Conservation (phyloP, 1,140 invertebrate genomes). For the Atta texana region DNA sequence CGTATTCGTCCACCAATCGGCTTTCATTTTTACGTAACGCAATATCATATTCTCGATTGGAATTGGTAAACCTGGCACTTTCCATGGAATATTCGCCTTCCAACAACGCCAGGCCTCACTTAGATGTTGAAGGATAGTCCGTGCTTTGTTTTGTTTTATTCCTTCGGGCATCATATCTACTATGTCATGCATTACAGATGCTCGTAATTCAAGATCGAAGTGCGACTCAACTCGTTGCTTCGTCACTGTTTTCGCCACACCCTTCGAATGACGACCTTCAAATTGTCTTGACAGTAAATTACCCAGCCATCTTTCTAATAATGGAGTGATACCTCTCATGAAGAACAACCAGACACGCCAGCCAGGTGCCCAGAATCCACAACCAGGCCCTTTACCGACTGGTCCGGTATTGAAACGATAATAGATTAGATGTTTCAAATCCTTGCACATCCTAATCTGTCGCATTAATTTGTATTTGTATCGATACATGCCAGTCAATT, state of each 20-base stretch:
- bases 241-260: constrained; percentile 99
- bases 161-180: constrained; percentile 99
- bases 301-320: constrained; percentile 99
- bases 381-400: constrained; percentile 99
- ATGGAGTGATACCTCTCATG: constrained; percentile 99
- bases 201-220: constrained; percentile 99
- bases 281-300: constrained; percentile 99
- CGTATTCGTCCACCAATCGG: constrained; percentile 99
- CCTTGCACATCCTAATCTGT: constrained; percentile 99
- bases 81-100: constrained; percentile 99
- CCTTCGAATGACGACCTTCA: constrained; percentile 99
- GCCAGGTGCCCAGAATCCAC: constrained; percentile 99
- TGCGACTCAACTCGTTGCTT: constrained; percentile 99
- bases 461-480: constrained; percentile 99
- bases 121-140: constrained; percentile 99
- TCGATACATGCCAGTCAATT: constrained; percentile 99
- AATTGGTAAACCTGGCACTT: constrained; percentile 98
- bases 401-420: constrained; percentile 99
- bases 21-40: constrained; percentile 99
- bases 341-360: constrained; percentile 99
- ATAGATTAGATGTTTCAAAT: constrained; percentile 99
- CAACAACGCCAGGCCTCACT: constrained; percentile 99
- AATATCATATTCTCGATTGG: constrained; percentile 99
- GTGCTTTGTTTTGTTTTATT: constrained; percentile 99
- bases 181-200: constrained; percentile 99